These are phyloP conservation scores for Polylopha cassiicola DNA, from an alignment of 2,888 invertebrate genomes.

Conservation along the genomic window DNA sequence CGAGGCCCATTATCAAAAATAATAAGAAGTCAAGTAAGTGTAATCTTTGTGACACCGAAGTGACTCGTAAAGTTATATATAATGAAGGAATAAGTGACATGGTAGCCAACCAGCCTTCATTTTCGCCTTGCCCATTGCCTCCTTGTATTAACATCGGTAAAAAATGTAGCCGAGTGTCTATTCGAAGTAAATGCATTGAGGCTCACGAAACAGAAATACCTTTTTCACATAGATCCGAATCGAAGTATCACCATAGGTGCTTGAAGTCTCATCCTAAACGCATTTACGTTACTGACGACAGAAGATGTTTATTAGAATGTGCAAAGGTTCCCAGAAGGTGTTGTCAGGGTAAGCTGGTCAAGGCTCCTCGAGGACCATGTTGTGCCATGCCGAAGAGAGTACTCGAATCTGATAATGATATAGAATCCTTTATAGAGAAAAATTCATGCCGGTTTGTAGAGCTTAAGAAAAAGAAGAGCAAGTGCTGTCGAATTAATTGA, in stretches of 20 bases:
- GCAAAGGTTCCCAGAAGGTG: too few relatives aligned
- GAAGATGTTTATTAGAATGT: too few relatives aligned
- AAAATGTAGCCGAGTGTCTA: slow-evolving; percentile 23
- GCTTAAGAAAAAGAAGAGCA: too few relatives aligned
- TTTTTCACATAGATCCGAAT: slow-evolving; percentile 37
- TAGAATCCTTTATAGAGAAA: too few relatives aligned
- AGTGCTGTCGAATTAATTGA: too few relatives aligned
- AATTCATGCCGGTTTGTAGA: too few relatives aligned
- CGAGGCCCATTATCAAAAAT: background rate
- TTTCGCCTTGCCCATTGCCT: slow-evolving; percentile 15
- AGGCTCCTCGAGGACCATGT: too few relatives aligned
- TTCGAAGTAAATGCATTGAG: slow-evolving; percentile 16
- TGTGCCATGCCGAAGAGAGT: too few relatives aligned
- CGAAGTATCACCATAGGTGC: slow-evolving; percentile 50
- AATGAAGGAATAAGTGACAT: slow-evolving; percentile 56
- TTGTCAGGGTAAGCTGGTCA: too few relatives aligned
- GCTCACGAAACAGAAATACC: slow-evolving; percentile 34
- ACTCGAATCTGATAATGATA: too few relatives aligned
- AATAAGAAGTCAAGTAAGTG: slow-evolving; percentile 4
- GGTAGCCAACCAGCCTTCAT: slow-evolving; percentile 22
- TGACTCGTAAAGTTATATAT: slow-evolving; percentile 41
- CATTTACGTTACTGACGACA: slow-evolving; percentile 26
- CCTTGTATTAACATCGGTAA: slow-evolving; percentile 20
- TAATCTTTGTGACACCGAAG: slow-evolving; percentile 6
- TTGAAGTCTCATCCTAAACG: slow-evolving; percentile 25